These are phyloP conservation scores for Enteromius viviparus DNA, from an alignment of 2,797 vertebrate genomes.

Conservation along the genomic window DNA sequence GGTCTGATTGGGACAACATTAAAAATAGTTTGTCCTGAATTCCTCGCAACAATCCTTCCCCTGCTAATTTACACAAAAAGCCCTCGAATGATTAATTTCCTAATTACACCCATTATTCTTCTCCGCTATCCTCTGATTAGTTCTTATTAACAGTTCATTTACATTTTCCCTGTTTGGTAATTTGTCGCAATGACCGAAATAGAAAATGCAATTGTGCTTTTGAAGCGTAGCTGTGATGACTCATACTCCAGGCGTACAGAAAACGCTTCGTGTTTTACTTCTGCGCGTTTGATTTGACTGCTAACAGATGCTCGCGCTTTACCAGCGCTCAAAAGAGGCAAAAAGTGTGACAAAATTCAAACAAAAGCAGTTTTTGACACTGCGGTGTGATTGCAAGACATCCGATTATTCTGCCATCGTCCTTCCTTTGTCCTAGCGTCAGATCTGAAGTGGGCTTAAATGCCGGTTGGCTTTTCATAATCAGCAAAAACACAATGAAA, in stretches of 20 bases:
- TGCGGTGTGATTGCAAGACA: neutral
- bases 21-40: slow-evolving; percentile 5
- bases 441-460: slow-evolving; percentile 9
- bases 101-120: slow-evolving; percentile 8
- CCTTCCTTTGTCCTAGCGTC: neutral
- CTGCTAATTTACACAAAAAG: slow-evolving; percentile 10
- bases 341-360: neutral
- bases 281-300: neutral
- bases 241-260: neutral
- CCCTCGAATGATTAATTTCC: slow-evolving; percentile 13
- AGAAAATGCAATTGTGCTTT: slow-evolving; percentile 1
- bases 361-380: slow-evolving; percentile 33
- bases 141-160: slow-evolving; percentile 34
- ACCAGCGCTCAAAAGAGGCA: neutral
- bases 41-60: neutral
- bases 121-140: neutral
- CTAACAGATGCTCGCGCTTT: neutral
- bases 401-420: neutral
- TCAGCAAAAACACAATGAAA: neutral
- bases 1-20: slow-evolving; percentile 1
- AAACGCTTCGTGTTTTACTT: slow-evolving; percentile 1
- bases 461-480: neutral
- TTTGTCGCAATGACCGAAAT: slow-evolving; percentile 14
- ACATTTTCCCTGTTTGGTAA: neutral
- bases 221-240: slow-evolving; percentile 1